Conservation (phyloP, 2,888 invertebrate species). For the Caenorhabditis uteleia region DNA sequence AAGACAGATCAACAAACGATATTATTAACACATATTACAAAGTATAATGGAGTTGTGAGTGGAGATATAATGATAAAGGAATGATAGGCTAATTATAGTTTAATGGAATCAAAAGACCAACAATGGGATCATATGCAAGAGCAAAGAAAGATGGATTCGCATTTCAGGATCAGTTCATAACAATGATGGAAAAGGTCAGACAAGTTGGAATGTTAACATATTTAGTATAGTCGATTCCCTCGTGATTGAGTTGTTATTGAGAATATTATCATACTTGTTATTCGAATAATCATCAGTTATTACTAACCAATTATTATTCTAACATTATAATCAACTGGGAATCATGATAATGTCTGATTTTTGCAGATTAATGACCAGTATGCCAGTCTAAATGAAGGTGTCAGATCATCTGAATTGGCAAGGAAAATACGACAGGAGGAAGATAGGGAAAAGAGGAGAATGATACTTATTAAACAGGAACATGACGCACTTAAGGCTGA, state of each 20-base stretch:
- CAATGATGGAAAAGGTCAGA: slow-evolving; percentile 25
- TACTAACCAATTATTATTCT: not conserved
- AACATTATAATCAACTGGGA: not conserved
- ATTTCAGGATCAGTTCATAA: slow-evolving; percentile 26
- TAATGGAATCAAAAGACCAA: slow-evolving; percentile 11
- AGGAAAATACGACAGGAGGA: slow-evolving; percentile 34
- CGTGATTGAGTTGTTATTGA: too few species aligned
- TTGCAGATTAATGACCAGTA: slow-evolving; percentile 45
- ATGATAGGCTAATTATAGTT: slow-evolving; percentile 14
- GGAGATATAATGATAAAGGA: not conserved
- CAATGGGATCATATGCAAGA: slow-evolving; percentile 14
- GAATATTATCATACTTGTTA: not conserved
- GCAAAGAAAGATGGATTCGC: slow-evolving; percentile 23
- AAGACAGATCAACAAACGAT: slow-evolving; percentile 28
- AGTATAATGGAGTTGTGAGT: slow-evolving; percentile 34
- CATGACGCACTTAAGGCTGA: slow-evolving; percentile 40
- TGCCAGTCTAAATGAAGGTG: slow-evolving; percentile 42
- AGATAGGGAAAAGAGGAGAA: slow-evolving; percentile 35
- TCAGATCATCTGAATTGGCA: slow-evolving; percentile 33
- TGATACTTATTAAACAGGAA: slow-evolving; percentile 43
- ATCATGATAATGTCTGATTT: not conserved
- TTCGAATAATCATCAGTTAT: too few species aligned
- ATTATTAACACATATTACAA: slow-evolving; percentile 22
- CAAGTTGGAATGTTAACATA: not conserved
- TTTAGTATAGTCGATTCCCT: too few species aligned